These are phyloP conservation scores for Philonicus albiceps DNA, from an alignment of 2,888 invertebrate species.

Conservation along the genomic window DNA sequence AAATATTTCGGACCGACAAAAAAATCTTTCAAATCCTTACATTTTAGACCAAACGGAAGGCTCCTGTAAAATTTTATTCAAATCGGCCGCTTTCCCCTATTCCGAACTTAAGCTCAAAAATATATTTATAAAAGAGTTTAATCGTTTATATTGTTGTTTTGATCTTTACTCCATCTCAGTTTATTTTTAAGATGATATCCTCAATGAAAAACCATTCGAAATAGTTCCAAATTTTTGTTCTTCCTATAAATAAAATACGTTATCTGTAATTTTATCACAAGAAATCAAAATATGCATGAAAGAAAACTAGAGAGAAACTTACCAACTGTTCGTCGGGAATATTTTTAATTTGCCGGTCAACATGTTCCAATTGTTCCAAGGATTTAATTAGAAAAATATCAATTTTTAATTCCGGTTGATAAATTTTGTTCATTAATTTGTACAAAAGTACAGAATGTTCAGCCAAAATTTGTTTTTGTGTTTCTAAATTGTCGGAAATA, in stretches of 20 bases:
- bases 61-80: too few relatives aligned
- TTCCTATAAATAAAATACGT: background rate
- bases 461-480: too few relatives aligned
- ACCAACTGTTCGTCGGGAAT: background rate
- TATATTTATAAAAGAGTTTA: background rate
- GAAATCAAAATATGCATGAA: background rate
- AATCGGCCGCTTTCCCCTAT: too few relatives aligned
- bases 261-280: background rate
- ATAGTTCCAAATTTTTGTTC: background rate
- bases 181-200: background rate
- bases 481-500: too few relatives aligned
- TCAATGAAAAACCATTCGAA: background rate
- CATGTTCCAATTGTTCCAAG: background rate
- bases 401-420: background rate
- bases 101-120: too few relatives aligned
- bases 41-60: too few relatives aligned
- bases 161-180: background rate
- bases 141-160: background rate
- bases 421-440: background rate
- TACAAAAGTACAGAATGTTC: background rate
- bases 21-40: too few relatives aligned
- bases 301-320: background rate
- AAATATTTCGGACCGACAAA: too few relatives aligned
- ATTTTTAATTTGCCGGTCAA: background rate
- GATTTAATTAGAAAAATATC: background rate